Percentiles rank a stretch among this genome's conserved stretches.
Evolutionary conservation across 2,888 invertebrate genomes (phyloP).

Genomic region (Koerneria pararmatus): DNA sequence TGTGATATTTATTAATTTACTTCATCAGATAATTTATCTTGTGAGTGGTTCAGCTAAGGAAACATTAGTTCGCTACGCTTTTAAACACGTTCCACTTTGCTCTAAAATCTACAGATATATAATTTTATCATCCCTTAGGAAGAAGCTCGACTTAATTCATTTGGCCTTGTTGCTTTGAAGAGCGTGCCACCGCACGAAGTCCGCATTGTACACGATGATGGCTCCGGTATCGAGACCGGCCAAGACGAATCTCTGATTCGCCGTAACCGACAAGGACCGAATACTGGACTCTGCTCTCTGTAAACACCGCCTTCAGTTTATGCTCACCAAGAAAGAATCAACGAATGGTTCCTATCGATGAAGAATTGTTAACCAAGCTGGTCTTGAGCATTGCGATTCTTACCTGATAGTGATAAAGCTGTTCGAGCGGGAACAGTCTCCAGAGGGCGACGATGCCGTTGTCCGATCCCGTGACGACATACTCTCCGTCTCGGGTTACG

Average conservation of each 20-base stretch:
- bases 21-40: too few species aligned
- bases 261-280: conserved; percentile 82
- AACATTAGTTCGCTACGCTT: too few species aligned
- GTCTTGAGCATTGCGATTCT: not conserved
- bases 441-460: conserved; percentile 96
- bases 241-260: conserved; percentile 94
- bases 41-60: too few species aligned
- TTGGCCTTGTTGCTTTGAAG: too few species aligned
- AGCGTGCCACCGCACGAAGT: conserved; percentile 77
- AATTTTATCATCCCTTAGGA: too few species aligned
- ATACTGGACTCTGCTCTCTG: conserved; percentile 52
- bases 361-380: not conserved
- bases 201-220: conserved; percentile 96
- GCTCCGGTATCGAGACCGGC: conserved; percentile 96
- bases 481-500: conserved; percentile 93
- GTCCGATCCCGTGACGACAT: conserved; percentile 93
- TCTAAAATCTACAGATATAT: too few species aligned
- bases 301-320: conserved; percentile 19
- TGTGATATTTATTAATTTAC: too few species aligned
- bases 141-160: too few species aligned
- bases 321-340: not conserved
- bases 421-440: conserved; percentile 92
- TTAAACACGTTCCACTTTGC: too few species aligned
- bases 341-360: conserved; percentile 2
- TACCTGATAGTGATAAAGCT: conserved; percentile 94